Conservation (phyloP, 2,797 vertebrate genomes). For the Falco novaeseelandiae region DNA sequence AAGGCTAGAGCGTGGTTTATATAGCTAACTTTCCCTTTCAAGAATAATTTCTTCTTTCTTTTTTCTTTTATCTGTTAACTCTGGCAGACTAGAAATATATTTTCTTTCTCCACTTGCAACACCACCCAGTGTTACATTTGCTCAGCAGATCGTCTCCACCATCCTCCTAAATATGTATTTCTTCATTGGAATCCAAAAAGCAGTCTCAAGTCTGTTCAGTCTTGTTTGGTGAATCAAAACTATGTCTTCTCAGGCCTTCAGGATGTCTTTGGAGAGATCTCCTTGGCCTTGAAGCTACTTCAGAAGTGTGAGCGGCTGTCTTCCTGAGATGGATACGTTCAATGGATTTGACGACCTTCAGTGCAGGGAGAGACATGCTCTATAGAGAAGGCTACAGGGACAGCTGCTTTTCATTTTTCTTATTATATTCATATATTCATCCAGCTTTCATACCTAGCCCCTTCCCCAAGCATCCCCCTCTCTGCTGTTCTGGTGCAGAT, state of each 20-base stretch:
- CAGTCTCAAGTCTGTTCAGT: neutral
- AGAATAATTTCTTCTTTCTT: neutral
- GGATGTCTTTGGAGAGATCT: neutral
- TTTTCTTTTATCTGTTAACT: neutral
- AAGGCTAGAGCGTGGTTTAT: neutral
- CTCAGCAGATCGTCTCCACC: neutral
- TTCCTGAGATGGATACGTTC: neutral
- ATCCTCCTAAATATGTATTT: neutral
- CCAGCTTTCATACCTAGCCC: neutral
- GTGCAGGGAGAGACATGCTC: neutral
- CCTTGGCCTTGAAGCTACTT: neutral
- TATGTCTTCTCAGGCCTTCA: neutral
- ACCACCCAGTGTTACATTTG: neutral
- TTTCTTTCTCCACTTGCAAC: neutral
- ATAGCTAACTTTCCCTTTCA: neutral
- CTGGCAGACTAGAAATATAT: neutral
- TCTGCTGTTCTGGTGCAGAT: neutral
- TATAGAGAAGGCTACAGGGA: neutral
- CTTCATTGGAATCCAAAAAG: neutral
- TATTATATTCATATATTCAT: neutral
- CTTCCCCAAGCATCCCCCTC: neutral
- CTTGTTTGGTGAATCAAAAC: neutral
- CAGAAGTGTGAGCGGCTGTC: neutral
- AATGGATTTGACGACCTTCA: neutral
- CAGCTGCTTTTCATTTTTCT: neutral